phyloP scores from a whole-genome alignment of 2,888 invertebrate genomes.

The Pyrrhosoma nymphula region DNA sequence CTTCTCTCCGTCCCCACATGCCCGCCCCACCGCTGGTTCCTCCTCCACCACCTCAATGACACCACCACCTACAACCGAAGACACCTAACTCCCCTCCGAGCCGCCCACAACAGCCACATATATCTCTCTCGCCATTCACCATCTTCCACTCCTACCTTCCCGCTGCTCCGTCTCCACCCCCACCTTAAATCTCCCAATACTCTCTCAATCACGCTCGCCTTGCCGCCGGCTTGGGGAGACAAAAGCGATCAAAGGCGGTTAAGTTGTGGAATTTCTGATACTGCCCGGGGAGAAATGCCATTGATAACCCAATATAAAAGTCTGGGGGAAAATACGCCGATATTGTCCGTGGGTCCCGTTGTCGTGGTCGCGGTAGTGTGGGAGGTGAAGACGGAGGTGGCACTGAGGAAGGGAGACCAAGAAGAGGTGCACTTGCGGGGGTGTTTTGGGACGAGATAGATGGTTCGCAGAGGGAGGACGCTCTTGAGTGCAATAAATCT shows the following conservation, averaged over 20 bases:
- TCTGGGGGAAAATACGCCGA: conserved; percentile 62
- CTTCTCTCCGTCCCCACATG: neutral
- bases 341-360: conserved; percentile 7
- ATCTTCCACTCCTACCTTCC: neutral
- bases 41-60: neutral
- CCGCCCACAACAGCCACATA: neutral
- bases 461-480: neutral
- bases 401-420: neutral
- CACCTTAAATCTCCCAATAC: neutral
- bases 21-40: neutral
- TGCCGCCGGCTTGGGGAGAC: conserved; percentile 60
- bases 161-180: neutral
- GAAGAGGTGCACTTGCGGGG: neutral
- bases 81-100: neutral
- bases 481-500: conserved; percentile 35
- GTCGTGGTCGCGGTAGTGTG: neutral
- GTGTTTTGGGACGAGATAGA: neutral
- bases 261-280: conserved; percentile 66
- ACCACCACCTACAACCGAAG: neutral
- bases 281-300: conserved; percentile 25
- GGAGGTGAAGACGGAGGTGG: neutral
- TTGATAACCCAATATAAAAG: conserved; percentile 61
- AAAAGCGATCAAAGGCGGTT: conserved; percentile 59
- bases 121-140: neutral
- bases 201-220: conserved; percentile 47